A percentile compares a stretch with the other conserved stretches of the same genome.
phyloP scores from a whole-genome alignment of 2,113 vertebrate species.

The Craseonycteris thonglongyai region DNA sequence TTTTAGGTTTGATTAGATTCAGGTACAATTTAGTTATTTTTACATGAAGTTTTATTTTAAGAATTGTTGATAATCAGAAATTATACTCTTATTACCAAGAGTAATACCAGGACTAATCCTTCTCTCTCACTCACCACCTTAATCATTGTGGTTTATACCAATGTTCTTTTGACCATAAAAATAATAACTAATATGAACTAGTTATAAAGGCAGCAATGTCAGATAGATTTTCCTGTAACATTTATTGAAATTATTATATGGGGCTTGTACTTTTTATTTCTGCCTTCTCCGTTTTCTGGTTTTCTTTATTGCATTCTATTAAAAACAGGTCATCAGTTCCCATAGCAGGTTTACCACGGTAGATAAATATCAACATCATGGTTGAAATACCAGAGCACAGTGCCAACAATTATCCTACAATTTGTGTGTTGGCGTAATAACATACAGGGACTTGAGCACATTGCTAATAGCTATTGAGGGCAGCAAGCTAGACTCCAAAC shows the following conservation, averaged over 20 bases:
- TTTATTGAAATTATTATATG: constrained; percentile 32
- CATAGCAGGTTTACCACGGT: constrained; percentile 41
- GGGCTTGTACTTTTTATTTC: neutral
- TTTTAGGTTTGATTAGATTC: neutral
- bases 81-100: neutral
- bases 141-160: neutral
- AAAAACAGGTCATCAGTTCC: constrained; percentile 31
- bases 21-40: neutral
- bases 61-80: neutral
- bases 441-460: neutral
- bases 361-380: constrained; percentile 47
- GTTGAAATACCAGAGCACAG: constrained; percentile 41
- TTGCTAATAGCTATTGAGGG: constrained; percentile 38
- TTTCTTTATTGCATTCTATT: constrained; percentile 27
- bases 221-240: neutral
- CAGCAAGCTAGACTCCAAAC: constrained; percentile 46
- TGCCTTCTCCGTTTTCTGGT: neutral
- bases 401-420: constrained; percentile 48
- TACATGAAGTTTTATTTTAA: neutral
- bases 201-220: neutral
- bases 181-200: neutral
- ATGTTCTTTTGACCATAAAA: neutral
- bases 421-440: constrained; percentile 58
- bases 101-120: neutral
- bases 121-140: neutral